Evolutionary conservation across 1,140 invertebrate genomes (phyloP).

Genomic region (Tetramorium alpestre): DNA sequence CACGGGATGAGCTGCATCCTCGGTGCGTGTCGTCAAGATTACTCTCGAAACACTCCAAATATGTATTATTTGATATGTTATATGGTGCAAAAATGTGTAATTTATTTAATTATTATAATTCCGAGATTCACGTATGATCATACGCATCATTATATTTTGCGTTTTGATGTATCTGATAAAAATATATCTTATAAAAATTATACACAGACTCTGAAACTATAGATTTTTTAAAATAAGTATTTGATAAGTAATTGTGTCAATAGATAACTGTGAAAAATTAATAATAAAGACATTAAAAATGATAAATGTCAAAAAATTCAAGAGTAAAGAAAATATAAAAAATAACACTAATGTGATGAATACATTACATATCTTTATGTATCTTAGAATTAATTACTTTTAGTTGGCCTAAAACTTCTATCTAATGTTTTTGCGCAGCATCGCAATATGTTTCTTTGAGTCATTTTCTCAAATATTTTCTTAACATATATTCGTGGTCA

Average conservation of each 20-base stretch:
- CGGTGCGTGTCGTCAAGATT: conserved; percentile 77
- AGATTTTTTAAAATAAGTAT: background rate
- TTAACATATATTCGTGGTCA: background rate
- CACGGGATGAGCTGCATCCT: conserved; percentile 86
- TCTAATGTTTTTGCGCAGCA: background rate
- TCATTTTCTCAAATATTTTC: background rate
- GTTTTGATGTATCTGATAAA: background rate
- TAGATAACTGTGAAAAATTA: background rate
- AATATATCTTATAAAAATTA: background rate
- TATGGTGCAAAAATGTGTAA: background rate
- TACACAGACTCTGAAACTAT: background rate
- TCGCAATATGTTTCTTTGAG: background rate
- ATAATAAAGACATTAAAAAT: background rate
- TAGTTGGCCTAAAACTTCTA: background rate
- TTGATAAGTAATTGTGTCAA: background rate
- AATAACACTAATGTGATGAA: background rate
- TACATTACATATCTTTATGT: background rate
- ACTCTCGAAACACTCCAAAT: background rate
- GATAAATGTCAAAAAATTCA: background rate
- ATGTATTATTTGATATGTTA: background rate
- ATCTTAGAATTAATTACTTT: background rate
- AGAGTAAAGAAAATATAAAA: background rate
- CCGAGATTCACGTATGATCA: too few relatives aligned
- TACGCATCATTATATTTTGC: background rate
- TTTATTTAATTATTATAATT: conserved; percentile 16